Evolutionary conservation across 1,140 invertebrate genomes (phyloP), one percentile per base, ranked within the genome.

Genomic region (Pseudomyrmex concolor): DNA sequence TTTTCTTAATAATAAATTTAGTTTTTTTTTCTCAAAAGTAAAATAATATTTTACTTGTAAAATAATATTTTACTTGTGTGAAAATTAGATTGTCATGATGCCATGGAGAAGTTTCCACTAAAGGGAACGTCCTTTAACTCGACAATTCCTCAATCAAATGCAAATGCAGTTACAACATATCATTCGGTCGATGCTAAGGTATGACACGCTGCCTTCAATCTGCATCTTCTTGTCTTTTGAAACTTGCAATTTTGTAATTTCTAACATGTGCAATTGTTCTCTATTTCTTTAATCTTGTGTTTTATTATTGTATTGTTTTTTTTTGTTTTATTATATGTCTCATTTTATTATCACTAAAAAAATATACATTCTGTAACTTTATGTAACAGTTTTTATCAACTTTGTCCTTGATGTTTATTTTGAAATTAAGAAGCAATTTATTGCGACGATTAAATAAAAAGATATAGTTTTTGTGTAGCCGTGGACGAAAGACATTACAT

Each of bases 91-190:
- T 80, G 13, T 80, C 76, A 80, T 2, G 66, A 92, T 93, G 90
- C 90, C 85, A 94, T 94, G 94, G 94, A 94, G 93, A 94, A 94
- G 85, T 94, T 94, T 91, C 94, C 94, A 91, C 87, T 94, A 89
- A 94, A 94, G 89, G 94, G 94, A 86, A 85, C 92, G 74, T 92
- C 92, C 76, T 89, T 91, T 67, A 89, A 90, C 84, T 91, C 92
- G 86, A 87, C 92, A 83, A 91, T 89, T 70, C 88, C 90, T 86
- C 86, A 92, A 72, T 85, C 90, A 90, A 91, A 92, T 90, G 84
- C 91, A 76, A 91, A 90, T 87, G 87, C 91, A 55, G 90, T 91
- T 81, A 93, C 93, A 68, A 93, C 90, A 83, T 94, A 94, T 92
- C 91, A 92, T 78, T 92, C 94, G 43, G 91, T 94, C 85, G 92